Conservation (phyloP, 2,888 invertebrate genomes). For the Apodemia duryi region DNA sequence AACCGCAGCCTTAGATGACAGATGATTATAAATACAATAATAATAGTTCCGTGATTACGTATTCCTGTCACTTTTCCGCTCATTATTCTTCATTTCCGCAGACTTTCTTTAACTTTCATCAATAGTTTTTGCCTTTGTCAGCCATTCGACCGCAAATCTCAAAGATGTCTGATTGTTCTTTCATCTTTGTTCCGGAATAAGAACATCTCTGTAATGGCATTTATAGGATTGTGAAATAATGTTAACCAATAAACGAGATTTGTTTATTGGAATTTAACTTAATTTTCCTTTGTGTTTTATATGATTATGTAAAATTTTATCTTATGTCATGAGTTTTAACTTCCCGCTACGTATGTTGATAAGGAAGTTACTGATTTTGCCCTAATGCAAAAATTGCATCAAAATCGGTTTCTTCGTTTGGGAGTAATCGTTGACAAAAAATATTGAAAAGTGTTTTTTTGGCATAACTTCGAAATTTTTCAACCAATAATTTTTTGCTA, state of each 20-base stretch:
- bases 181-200: constrained; percentile 11
- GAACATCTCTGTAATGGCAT: not conserved
- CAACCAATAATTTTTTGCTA: too few relatives aligned
- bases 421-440: too few relatives aligned
- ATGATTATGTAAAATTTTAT: too few relatives aligned
- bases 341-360: too few relatives aligned
- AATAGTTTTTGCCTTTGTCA: constrained; percentile 18
- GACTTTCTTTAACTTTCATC: constrained; percentile 19
- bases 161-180: constrained; percentile 14
- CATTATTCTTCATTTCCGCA: constrained; percentile 23
- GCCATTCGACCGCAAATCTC: constrained; percentile 12
- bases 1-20: not conserved
- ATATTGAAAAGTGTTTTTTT: too few relatives aligned
- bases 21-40: constrained; percentile 6
- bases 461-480: too few relatives aligned
- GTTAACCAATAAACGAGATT: not conserved
- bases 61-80: constrained; percentile 20
- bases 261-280: not conserved
- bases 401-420: too few relatives aligned
- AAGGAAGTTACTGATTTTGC: too few relatives aligned
- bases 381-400: too few relatives aligned
- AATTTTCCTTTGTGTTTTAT: not conserved
- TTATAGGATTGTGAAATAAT: not conserved
- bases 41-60: constrained; percentile 19
- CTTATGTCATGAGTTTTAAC: too few relatives aligned